Evolutionary conservation across 1,140 invertebrate species (phyloP), one percentile per base, ranked within the genome.

Genomic region (Alviniconcha marisindica): DNA sequence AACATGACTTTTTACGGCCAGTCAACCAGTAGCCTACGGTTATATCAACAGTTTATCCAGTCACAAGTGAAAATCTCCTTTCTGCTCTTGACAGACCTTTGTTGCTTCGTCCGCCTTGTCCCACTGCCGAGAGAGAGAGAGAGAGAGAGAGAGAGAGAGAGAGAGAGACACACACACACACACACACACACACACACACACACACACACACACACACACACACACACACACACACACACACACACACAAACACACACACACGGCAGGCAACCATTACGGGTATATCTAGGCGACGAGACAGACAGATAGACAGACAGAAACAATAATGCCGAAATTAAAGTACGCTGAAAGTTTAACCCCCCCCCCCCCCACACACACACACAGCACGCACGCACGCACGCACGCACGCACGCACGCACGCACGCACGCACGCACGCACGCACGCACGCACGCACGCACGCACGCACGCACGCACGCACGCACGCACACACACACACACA

Each of bases 401-500:
- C 12, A 7, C 21, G 21, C 21, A 24, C 12, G 5, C 28, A 66
- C 63, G n/a, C 73, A n/a, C 73, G 24, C 38, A 66, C 63, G 33
- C 63, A 76, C 73, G 7, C 73, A 76, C 73, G 31, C 73, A 76
- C 73, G 31, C 44, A 76, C 73, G 5, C 73, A 76, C 73, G 5
- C 38, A 44, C 73, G 5, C 73, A 76, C 73, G 7, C 73, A 76
- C 38, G 21, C 73, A 76, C 73, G 21, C 38, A 44, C 73, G 7
- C 73, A 42, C 73, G 7, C 73, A 44, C 73, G 21, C 73, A 76
- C 73, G 7, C 73, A 42, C 73, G 21, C 73, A 76, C 38, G 42
- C 73, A 76, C 38, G 42, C 73, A 76, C 38, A 76, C 38, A 76
- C 73, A 76, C 38, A 42, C 73, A 76, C 73, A 76, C 38, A 76